Conservation (phyloP, 2,797 vertebrate genomes). For the Hypotaenidia philippensis region DNA sequence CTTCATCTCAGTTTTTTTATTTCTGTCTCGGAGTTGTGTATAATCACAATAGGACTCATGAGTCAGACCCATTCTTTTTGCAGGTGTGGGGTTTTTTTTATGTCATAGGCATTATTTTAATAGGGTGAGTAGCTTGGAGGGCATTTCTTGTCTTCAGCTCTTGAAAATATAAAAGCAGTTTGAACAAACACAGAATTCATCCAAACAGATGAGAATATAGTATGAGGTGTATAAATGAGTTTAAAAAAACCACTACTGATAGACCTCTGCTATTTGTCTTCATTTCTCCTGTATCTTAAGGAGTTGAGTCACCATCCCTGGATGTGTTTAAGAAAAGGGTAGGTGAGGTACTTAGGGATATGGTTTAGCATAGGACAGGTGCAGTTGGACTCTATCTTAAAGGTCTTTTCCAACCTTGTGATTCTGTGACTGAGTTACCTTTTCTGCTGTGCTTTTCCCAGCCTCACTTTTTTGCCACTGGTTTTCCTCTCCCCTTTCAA, state of each 20-base stretch:
- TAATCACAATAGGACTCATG: background rate
- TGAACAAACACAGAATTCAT: slow-evolving; percentile 9
- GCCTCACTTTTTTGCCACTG: background rate
- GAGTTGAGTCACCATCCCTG: background rate
- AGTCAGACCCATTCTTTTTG: background rate
- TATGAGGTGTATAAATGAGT: background rate
- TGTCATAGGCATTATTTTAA: background rate
- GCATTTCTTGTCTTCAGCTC: background rate
- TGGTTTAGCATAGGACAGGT: no score
- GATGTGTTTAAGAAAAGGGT: no score
- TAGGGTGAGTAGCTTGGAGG: background rate
- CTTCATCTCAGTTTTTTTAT: background rate
- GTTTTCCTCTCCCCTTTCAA: background rate
- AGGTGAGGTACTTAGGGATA: no score
- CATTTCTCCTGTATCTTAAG: background rate
- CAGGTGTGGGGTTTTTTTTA: background rate
- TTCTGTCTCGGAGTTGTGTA: background rate
- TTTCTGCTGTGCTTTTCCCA: background rate
- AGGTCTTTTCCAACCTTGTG: no score
- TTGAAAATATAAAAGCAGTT: background rate
- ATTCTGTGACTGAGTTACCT: background rate
- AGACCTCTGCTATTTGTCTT: background rate
- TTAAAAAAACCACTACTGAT: background rate
- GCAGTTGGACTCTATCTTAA: no score
- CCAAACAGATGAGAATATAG: background rate